Evolutionary conservation across 2,113 vertebrate species (phyloP).

Genomic region (Chauna torquata): DNA sequence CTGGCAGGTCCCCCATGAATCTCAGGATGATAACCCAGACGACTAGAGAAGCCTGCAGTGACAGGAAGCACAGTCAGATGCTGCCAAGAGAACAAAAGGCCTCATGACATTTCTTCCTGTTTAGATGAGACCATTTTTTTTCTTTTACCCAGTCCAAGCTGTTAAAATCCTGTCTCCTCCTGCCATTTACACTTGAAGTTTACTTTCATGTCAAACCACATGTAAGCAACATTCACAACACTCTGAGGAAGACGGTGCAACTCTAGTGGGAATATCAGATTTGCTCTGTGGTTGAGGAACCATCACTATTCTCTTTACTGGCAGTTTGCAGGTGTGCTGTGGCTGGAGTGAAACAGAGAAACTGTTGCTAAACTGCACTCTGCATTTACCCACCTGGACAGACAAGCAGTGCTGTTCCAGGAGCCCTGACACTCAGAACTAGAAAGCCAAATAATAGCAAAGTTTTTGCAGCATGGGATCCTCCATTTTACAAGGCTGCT

Average conservation of each 20-base stretch:
- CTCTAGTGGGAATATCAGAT: not conserved
- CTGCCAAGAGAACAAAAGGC: not conserved
- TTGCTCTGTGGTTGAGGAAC: not conserved
- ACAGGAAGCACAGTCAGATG: not conserved
- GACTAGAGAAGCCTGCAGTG: slow-evolving; percentile 83
- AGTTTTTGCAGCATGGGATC: not conserved
- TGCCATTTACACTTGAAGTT: not conserved
- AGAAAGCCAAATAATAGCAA: not conserved
- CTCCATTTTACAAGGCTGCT: not conserved
- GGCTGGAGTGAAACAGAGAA: not conserved
- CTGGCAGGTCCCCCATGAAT: slow-evolving; percentile 96
- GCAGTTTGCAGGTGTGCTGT: not conserved
- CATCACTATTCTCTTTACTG: not conserved
- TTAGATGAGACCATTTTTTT: not conserved
- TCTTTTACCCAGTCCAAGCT: not conserved
- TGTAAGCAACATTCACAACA: not conserved
- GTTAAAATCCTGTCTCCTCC: not conserved
- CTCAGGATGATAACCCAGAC: slow-evolving; percentile 93
- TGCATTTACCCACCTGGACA: not conserved
- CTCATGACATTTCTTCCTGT: not conserved
- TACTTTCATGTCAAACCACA: not conserved
- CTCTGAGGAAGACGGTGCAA: not conserved
- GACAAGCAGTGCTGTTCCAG: not conserved
- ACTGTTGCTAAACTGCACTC: not conserved
- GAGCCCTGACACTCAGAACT: not conserved